phyloP scores from a whole-genome alignment of 2,797 vertebrate species.

The Melanotaenia trifasciata region DNA sequence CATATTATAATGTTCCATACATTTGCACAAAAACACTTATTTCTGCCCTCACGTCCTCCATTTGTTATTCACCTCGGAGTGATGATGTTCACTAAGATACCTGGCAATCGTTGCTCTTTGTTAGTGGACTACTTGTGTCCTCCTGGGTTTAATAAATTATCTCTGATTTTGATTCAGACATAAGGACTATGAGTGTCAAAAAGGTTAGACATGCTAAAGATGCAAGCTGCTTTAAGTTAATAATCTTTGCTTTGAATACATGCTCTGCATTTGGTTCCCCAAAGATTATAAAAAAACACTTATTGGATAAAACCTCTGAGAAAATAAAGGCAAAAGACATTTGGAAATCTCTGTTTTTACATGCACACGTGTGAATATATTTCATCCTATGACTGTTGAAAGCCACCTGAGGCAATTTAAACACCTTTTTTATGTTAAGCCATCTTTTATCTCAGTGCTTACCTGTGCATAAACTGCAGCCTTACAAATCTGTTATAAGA shows the following conservation, averaged over 20 bases:
- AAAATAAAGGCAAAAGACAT: conserved; percentile 24
- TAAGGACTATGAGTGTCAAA: neutral
- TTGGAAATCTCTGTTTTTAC: conserved; percentile 39
- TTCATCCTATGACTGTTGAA: conserved; percentile 7
- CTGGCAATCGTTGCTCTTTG: too few relatives aligned
- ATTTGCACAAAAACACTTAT: conserved; percentile 2
- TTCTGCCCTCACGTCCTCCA: neutral
- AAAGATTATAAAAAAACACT: conserved; percentile 55
- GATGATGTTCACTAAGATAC: too few relatives aligned
- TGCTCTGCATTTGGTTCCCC: conserved; percentile 40
- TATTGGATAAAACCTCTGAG: conserved; percentile 6
- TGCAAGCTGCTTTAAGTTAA: conserved; percentile 21
- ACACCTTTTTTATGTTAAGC: conserved; percentile 9
- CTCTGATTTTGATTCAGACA: conserved; percentile 7
- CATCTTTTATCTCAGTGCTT: neutral
- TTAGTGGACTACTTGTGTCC: neutral
- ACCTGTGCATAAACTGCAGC: conserved; percentile 43
- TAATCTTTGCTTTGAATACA: conserved; percentile 28
- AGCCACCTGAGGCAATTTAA: conserved; percentile 5
- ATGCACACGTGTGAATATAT: conserved; percentile 21
- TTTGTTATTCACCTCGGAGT: too few relatives aligned
- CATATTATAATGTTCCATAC: neutral
- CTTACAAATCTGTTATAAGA: neutral
- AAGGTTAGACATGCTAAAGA: neutral
- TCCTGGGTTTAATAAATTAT: conserved; percentile 12